A percentile compares a stretch with the other conserved stretches of the same genome.
Evolutionary conservation across 2,888 invertebrate species (phyloP).

Genomic region (Cordilura impudica): DNA sequence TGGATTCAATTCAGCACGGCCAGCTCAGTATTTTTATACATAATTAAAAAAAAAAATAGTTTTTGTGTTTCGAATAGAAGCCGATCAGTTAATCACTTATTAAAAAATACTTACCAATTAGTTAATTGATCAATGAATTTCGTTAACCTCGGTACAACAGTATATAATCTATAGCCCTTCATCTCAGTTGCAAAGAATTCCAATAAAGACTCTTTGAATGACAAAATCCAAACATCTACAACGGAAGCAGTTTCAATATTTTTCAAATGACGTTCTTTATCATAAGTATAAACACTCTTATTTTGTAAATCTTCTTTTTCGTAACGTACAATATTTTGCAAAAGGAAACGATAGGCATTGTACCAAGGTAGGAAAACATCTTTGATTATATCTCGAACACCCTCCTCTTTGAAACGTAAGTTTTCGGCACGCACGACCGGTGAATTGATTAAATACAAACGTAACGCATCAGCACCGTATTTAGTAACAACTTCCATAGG

Average conservation of each 20-base stretch:
- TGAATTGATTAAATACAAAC: conserved; percentile 97
- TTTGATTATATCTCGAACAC: conserved; percentile 96
- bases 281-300: conserved; percentile 80
- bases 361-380: conserved; percentile 99
- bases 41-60: no score
- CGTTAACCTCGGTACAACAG: conserved; percentile 94
- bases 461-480: conserved; percentile 97
- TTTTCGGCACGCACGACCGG: conserved; percentile 99
- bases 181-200: conserved; percentile 94
- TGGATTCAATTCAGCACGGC: no score
- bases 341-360: conserved; percentile 93
- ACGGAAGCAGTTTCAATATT: conserved; percentile 79
- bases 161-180: conserved; percentile 95
- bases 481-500: conserved; percentile 93
- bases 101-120: conserved; percentile 84
- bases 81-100: no score
- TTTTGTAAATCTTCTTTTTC: conserved; percentile 81
- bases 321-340: conserved; percentile 93
- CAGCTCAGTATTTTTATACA: no score
- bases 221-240: conserved; percentile 98
- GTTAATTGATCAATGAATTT: conserved; percentile 98
- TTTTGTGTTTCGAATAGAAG: no score
- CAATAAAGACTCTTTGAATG: conserved; percentile 95
- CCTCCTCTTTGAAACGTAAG: conserved; percentile 97
- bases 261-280: conserved; percentile 78